Conservation (phyloP, 2,888 invertebrate genomes). For the Nomada goodeniana region DNA sequence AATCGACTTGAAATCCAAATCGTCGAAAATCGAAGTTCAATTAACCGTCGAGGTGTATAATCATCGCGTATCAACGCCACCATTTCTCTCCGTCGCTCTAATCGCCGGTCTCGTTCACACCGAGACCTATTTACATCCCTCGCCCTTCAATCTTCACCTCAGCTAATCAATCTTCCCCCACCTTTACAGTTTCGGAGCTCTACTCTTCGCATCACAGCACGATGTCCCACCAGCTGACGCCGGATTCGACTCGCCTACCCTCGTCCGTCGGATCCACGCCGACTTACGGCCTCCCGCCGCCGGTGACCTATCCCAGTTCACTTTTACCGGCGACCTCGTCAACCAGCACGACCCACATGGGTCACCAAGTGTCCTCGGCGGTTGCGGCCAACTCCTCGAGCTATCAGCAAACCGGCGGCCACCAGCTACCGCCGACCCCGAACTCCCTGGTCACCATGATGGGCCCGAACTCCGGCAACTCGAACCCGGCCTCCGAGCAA, state of each 20-base stretch:
- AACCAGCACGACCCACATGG: conserved; percentile 86
- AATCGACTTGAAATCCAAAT: no score
- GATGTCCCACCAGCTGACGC: conserved; percentile 77
- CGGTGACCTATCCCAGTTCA: conserved; percentile 84
- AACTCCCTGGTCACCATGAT: conserved; percentile 85
- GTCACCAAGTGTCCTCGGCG: conserved; percentile 80
- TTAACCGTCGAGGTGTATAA: no score
- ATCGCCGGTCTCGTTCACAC: no score
- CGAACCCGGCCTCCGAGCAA: conserved; percentile 78
- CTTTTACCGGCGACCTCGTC: conserved; percentile 80
- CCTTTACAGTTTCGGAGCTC: conserved; percentile 78
- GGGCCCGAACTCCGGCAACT: conserved; percentile 84
- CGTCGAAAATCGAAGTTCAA: no score
- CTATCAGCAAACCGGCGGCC: conserved; percentile 83
- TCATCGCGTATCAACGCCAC: no score
- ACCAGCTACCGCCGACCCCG: conserved; percentile 84
- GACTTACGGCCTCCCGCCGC: conserved; percentile 82
- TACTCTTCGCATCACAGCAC: conserved; percentile 83
- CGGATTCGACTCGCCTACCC: conserved; percentile 82
- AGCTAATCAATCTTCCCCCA: background rate
- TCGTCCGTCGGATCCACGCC: conserved; percentile 82
- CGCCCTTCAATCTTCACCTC: no score
- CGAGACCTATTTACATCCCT: no score
- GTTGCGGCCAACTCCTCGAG: conserved; percentile 85
- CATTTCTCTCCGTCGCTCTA: no score